A percentile compares a stretch with the other conserved stretches of the same genome.
Conservation (phyloP, 2,113 vertebrate species). For the Thinocorus orbignyianus region DNA sequence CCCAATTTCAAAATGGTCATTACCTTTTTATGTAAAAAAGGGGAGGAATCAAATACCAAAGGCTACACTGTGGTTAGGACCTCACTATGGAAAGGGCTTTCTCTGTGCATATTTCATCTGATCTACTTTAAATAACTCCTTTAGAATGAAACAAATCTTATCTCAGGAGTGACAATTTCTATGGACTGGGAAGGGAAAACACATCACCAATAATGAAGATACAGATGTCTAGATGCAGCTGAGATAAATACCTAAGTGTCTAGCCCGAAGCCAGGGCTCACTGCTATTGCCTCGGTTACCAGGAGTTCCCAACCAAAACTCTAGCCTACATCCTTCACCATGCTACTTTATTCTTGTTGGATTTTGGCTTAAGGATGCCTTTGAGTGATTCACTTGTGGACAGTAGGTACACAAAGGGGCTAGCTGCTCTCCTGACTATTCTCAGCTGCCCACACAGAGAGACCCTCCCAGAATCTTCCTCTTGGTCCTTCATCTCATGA, state of each 20-base stretch:
- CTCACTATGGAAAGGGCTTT: neutral
- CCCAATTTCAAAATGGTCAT: neutral
- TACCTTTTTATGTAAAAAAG: neutral
- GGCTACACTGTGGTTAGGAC: neutral
- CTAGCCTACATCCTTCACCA: neutral
- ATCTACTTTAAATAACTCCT: neutral
- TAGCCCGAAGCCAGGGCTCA: neutral
- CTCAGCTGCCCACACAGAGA: neutral
- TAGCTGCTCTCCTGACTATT: neutral
- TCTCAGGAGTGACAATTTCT: neutral
- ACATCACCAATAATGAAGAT: neutral
- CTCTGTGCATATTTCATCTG: neutral
- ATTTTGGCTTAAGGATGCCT: neutral
- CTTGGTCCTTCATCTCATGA: neutral
- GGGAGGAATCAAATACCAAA: neutral
- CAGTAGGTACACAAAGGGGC: neutral
- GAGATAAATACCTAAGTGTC: neutral
- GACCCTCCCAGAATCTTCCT: accelerated
- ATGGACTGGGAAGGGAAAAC: neutral
- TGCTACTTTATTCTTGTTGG: neutral
- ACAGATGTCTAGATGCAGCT: neutral
- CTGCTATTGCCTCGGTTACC: neutral
- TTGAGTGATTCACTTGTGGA: neutral
- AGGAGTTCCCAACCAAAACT: neutral
- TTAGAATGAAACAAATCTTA: neutral